Evolutionary conservation across 2,888 invertebrate genomes (phyloP).

Genomic region (Onthophagus sagittarius): DNA sequence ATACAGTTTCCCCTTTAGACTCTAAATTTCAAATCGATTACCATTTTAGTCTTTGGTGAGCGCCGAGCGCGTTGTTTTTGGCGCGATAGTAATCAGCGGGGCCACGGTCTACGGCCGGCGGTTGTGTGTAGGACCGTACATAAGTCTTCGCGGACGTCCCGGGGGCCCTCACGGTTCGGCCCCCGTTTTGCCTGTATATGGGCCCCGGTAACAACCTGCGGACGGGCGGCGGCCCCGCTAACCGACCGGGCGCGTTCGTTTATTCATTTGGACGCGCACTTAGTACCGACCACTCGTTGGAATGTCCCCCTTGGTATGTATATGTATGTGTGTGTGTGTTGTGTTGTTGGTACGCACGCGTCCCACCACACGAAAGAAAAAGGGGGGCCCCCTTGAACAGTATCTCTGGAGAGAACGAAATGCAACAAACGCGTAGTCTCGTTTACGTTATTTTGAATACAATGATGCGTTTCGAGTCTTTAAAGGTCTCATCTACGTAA

Average conservation of each 20-base stretch:
- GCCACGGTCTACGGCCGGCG: background rate
- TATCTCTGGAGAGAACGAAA: too few relatives aligned
- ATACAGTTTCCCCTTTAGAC: slow-evolving; percentile 1
- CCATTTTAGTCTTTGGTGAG: slow-evolving; percentile 23
- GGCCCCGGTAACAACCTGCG: slow-evolving; percentile 2
- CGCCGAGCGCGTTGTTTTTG: slow-evolving; percentile 15
- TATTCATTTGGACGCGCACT: slow-evolving; percentile 35
- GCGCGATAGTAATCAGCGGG: slow-evolving; percentile 36
- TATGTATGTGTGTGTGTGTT: background rate
- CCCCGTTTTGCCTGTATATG: slow-evolving; percentile 5
- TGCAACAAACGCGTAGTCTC: background rate
- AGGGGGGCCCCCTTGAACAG: background rate
- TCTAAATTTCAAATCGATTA: slow-evolving; percentile 39
- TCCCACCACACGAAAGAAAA: background rate
- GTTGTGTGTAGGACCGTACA: background rate
- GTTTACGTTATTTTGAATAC: slow-evolving; percentile 10
- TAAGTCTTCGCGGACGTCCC: slow-evolving; percentile 4
- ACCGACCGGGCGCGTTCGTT: slow-evolving; percentile 28
- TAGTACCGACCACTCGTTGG: slow-evolving; percentile 31
- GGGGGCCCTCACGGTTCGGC: background rate
- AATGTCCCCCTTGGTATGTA: slow-evolving; percentile 31
- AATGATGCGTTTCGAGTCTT: background rate
- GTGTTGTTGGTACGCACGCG: background rate
- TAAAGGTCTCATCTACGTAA: background rate
- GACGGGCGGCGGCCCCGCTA: slow-evolving; percentile 6